Evolutionary conservation across 2,113 vertebrate genomes (phyloP).

Genomic region (Anarhynchus alexandrinus): DNA sequence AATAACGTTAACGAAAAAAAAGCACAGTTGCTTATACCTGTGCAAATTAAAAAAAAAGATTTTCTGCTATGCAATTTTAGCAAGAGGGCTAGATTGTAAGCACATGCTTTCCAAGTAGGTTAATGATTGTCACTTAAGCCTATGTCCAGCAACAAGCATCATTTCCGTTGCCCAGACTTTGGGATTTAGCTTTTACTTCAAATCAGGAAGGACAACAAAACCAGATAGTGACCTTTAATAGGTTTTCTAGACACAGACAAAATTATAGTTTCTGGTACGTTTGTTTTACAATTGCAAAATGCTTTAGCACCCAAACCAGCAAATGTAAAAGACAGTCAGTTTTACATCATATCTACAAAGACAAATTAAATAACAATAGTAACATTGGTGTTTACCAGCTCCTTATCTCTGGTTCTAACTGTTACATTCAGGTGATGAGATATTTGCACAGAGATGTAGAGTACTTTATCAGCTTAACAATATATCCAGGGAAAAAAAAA

Average conservation of each 20-base stretch:
- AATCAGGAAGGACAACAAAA: no score
- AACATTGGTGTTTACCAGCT: neutral
- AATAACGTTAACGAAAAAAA: neutral
- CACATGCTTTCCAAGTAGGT: neutral
- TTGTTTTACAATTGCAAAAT: neutral
- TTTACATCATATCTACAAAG: neutral
- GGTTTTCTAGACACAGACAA: neutral
- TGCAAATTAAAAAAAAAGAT: neutral
- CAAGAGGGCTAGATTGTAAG: neutral
- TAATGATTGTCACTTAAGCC: neutral
- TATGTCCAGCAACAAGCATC: neutral
- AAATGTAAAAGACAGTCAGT: neutral
- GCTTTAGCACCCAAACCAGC: neutral
- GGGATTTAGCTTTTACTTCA: no score
- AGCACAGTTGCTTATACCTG: neutral
- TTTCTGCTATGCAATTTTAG: neutral
- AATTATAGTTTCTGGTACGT: neutral
- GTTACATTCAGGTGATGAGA: neutral
- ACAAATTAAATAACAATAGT: neutral
- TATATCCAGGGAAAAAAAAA: neutral
- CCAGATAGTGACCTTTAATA: neutral
- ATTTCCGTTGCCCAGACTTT: neutral
- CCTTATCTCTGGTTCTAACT: neutral
- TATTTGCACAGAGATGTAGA: neutral
- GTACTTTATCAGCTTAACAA: neutral